Base-by-base conservation (phyloP, 2,113 vertebrate species). In the Egretta garzetta region DNA sequence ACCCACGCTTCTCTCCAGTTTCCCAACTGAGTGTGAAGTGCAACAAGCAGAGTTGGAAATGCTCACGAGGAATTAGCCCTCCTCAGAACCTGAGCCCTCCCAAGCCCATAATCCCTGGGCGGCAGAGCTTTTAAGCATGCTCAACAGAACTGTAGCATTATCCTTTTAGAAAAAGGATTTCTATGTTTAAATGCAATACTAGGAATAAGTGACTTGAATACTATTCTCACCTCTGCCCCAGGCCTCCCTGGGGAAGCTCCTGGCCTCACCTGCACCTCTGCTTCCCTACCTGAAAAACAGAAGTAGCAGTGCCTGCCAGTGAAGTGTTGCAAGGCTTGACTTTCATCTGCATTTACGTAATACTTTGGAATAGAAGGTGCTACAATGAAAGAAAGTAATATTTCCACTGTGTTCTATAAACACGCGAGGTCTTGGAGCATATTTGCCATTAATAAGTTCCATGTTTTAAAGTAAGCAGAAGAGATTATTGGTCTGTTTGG, bases 41-140 rank as follows among this genome's bases (percentile, higher is more conserved):
- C 76, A 87, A 35, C 50, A 17, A 53, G 28, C 20, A n/a, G 62
- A 45, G 35, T 8, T 47, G 33, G 67, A 73, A 41, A 64, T 21
- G 55, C 49, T 45, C 87, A 3, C 15, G 59, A 79, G 82, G 88
- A 94, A 92, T 93, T 58, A 94, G 58, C 27, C 62, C 60, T 68
- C 53, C 67, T 74, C 43, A 53, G 66, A 72, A 58, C 71, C 50
- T 39, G 58, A 93, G 87, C 70, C 74, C 66, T 72, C 45, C 37
- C 68, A 82, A 64, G 24, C 74, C n/a, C 63, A 30, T 87, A 88
- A 91, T 52, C 79, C 85, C 49, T 4, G 11, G 24, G 52, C 4
- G 2, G 70, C 72, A 88, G 59, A 92, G 63, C 28, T 72, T 84
- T 80, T 12, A 72, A 82, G 27, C 2, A 1, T 39, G 49, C 50